Percentiles rank a stretch among this genome's conserved stretches.
phyloP scores from a whole-genome alignment of 35 echinoderm and acorn worm species.

The Lytechinus pictus region DNA sequence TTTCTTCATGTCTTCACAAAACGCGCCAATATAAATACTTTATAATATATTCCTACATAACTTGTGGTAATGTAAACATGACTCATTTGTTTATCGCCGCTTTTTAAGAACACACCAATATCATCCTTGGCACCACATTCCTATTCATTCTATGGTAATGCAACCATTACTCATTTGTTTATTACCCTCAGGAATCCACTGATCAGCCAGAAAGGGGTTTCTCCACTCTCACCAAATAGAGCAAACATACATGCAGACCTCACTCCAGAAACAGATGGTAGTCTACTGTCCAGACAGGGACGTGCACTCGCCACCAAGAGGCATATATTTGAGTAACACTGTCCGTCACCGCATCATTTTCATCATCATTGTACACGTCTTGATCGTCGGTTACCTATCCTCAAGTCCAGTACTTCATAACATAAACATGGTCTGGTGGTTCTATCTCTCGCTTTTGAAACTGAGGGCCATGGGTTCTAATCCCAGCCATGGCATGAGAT shows the following conservation, averaged over 20 bases:
- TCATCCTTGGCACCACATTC: neutral
- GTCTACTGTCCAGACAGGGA: conserved; percentile 33
- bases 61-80: too few relatives aligned
- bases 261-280: conserved; percentile 35
- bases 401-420: too few relatives aligned
- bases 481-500: too few relatives aligned
- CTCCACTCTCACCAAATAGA: neutral
- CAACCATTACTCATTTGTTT: conserved; percentile 23
- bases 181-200: neutral
- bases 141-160: neutral
- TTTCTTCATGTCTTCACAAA: neutral
- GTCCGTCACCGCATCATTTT: neutral
- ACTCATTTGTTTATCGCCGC: too few relatives aligned
- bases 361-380: neutral
- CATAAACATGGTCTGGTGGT: too few relatives aligned
- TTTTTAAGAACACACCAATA: too few relatives aligned
- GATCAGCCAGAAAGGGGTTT: conserved; percentile 26
- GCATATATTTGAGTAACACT: conserved; percentile 26
- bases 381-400: too few relatives aligned
- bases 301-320: neutral
- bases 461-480: too few relatives aligned
- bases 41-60: too few relatives aligned
- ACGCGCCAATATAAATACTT: neutral
- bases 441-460: too few relatives aligned
- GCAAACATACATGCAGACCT: neutral